These are phyloP conservation scores for Odobenus rosmarus DNA, from an alignment of 2,113 vertebrate genomes.

Conservation along the genomic window DNA sequence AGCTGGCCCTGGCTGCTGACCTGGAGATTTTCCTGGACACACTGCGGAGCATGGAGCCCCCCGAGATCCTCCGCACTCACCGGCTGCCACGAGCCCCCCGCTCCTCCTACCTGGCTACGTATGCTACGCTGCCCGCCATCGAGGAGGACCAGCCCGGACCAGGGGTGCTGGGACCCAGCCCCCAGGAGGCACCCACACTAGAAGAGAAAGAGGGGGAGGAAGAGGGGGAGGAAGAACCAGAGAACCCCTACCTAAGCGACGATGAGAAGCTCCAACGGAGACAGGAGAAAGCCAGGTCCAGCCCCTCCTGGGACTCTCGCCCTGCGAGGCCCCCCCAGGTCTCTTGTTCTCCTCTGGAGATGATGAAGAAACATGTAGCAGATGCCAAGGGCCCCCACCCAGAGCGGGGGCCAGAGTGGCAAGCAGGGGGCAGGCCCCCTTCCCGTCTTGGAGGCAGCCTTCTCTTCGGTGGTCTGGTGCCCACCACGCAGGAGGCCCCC, in stretches of 20 bases:
- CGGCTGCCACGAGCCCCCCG: conserved; percentile 81
- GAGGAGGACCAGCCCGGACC: conserved; percentile 87
- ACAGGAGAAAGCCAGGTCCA: background rate
- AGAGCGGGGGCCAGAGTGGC: conserved; percentile 9
- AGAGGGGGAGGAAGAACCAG: conserved; percentile 67
- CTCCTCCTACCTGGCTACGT: conserved; percentile 61
- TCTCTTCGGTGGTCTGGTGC: conserved; percentile 86
- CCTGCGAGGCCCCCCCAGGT: background rate
- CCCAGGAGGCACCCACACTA: background rate
- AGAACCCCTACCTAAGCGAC: conserved; percentile 84
- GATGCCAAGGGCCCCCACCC: background rate
- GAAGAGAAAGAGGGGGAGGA: background rate
- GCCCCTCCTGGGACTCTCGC: background rate
- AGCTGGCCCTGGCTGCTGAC: conserved; percentile 81
- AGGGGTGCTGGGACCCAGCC: conserved; percentile 49
- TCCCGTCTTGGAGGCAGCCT: conserved; percentile 93
- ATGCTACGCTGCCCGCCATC: conserved; percentile 87
- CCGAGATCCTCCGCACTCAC: conserved; percentile 83
- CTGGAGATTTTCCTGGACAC: conserved; percentile 94
- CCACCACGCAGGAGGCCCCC: background rate
- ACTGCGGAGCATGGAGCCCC: conserved; percentile 91
- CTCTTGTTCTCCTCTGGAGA: conserved; percentile 68
- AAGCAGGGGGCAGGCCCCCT: conserved; percentile 62
- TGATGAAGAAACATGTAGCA: conserved; percentile 80
- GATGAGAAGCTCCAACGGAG: conserved; percentile 58